These are phyloP conservation scores for Cephus pulcher DNA, from an alignment of 2,888 invertebrate species.

Conservation along the genomic window DNA sequence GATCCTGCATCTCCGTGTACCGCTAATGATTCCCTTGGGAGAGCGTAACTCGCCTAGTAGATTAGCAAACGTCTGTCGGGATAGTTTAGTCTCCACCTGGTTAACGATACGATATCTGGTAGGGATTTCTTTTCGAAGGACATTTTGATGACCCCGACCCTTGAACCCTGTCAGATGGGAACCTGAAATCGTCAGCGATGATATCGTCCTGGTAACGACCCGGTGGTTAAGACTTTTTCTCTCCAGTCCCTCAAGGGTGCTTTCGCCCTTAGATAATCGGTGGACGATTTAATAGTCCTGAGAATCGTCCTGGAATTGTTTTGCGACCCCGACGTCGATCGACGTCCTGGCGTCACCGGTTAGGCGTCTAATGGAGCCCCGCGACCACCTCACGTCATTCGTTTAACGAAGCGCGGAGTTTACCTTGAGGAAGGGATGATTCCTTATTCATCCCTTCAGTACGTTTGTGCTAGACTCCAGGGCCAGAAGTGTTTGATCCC, in stretches of 20 bases:
- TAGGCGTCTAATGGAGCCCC: not conserved
- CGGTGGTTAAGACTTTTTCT: constrained; percentile 30
- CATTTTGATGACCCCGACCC: constrained; percentile 5
- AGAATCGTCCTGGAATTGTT: constrained; percentile 13
- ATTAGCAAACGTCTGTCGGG: not conserved
- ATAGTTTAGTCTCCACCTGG: not conserved
- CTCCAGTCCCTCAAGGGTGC: not conserved
- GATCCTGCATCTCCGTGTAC: constrained; percentile 17
- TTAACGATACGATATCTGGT: not conserved
- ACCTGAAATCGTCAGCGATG: not conserved
- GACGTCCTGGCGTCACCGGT: not conserved
- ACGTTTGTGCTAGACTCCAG: constrained; percentile 11
- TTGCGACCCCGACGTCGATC: not conserved
- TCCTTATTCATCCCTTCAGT: not conserved
- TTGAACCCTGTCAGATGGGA: constrained; percentile 9
- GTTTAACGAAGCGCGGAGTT: not conserved
- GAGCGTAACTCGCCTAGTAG: constrained; percentile 18
- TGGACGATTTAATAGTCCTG: constrained; percentile 44
- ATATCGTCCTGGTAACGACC: constrained; percentile 19
- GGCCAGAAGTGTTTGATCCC: constrained; percentile 19
- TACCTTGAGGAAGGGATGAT: not conserved
- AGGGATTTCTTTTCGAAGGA: not conserved
- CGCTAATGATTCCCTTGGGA: constrained; percentile 59
- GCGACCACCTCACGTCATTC: not conserved
- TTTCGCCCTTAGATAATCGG: not conserved